Evolutionary conservation across 2,797 vertebrate genomes (phyloP), one percentile per base, ranked within the genome.

Genomic region (Anomalospiza imberbis): DNA sequence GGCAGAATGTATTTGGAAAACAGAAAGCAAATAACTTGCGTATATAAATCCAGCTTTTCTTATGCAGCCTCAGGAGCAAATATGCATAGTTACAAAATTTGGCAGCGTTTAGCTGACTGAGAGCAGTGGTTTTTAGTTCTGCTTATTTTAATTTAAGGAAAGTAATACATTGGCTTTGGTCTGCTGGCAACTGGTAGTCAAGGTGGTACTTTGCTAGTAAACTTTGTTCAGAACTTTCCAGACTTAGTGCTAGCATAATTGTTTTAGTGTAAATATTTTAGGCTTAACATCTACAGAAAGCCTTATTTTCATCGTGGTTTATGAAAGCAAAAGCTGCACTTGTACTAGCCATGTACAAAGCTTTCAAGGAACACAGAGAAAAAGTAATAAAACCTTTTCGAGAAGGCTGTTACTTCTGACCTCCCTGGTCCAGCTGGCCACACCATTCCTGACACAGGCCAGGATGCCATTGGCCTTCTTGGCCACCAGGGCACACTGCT

Each of bases 291-390:
- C 12, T 71, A 31, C 28, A 34, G 38, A 77, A 74, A 58, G 6
- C 17, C 5, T 40, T 65, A 2, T 31, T 57, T 79, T 85, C 14
- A 8, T 66, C 0, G 0, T 65, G 9, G 2, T 48, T 84, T 58
- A 13, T 6, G 2, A 31, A 34, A 34, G 20, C 17, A 81, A 55
- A 62, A 62, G 16, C 22, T 80, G n/a, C 29, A 12, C 5, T 67
- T 21, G 2, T 51, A 24, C 9, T 63, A n/a, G 21, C 21, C 4
- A 34, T 36, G 18, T 53, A 14, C 18, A 55, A 57, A 38, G 22
- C 15, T 83, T 89, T 77, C 8, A 38, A 45, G 18, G 36, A 45
- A 42, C 13, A 13, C 1, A 2, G 15, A 58, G 22, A 8, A 73
- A 66, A 4, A 55, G 3, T 45, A 44, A 42, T 6, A 57, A 73